Base-by-base conservation (phyloP, 2,113 vertebrate species). In the Astatotilapia flaviijosephi region DNA sequence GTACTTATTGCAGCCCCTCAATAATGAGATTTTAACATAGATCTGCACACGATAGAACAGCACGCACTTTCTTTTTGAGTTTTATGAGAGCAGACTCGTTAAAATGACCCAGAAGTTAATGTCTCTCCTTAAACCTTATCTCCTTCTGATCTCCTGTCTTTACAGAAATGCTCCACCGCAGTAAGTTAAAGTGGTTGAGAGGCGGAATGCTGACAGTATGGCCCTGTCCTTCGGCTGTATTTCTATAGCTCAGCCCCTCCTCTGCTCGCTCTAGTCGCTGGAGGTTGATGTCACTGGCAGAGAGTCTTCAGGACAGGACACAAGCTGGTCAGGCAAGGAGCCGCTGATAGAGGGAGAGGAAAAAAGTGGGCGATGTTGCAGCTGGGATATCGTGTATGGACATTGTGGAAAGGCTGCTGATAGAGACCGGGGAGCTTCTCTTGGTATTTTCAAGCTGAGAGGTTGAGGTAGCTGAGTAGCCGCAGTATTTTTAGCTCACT, bases 401-500 rank as follows among this genome's bases (percentile, higher is more conserved):
- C 85, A 42, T 40, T 86, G 77, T 40, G 85, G 92, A 83, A 84
- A 93, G 91, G 70, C 88, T 90, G 87, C 47, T 91, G 93, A 90
- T 86, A 88, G 84, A 85, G 86, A 91, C 84, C 79, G 28, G 83
- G 42, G 90, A 88, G 89, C 33, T 88, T 79, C 75, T 79, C 75
- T 88, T 75, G 86, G 68, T 87, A 37, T 84, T 87, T 84, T 65
- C 81, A 45, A 80, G 47, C 87, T 81, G 56, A 89, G 88, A 90
- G 86, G 68, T 86, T 83, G 82, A 89, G 85, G 83, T 42, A 83
- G 86, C 51, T 55, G 68, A 47, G 14, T 49, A 85, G 82, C 80
- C 68, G 90, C 91, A 92, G 90, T 90, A 86, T 97, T 97, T 98
- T 94, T 95, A 93, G 91, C 88, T 91, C 82, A 93, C 94, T 95